Conservation (phyloP, 1,140 invertebrate species). For the Papilio xuthus region DNA sequence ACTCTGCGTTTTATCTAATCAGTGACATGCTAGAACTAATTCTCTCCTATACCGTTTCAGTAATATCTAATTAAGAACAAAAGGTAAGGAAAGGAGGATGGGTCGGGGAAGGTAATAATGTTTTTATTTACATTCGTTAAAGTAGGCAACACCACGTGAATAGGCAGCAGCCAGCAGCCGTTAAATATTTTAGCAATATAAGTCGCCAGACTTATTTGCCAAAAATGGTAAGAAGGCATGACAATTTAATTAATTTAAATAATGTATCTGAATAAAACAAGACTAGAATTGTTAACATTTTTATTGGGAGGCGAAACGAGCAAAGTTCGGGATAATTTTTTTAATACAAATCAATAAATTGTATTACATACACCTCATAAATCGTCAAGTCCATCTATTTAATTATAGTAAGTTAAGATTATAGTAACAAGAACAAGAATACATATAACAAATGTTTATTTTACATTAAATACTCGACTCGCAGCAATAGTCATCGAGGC, state of each 20-base stretch:
- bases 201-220: too few relatives aligned
- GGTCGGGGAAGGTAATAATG: too few relatives aligned
- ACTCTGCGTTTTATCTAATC: not conserved
- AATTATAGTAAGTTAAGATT: constrained; percentile 79
- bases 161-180: too few relatives aligned
- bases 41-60: too few relatives aligned
- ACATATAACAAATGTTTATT: constrained; percentile 59
- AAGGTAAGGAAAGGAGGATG: too few relatives aligned
- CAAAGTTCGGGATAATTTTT: constrained; percentile 76
- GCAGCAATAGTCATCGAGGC: constrained; percentile 54
- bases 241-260: not conserved
- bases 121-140: too few relatives aligned
- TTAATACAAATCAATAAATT: constrained; percentile 78
- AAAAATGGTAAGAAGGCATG: too few relatives aligned
- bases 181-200: too few relatives aligned
- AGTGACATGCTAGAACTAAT: too few relatives aligned
- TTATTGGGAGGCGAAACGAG: constrained; percentile 81
- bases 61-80: too few relatives aligned
- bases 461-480: constrained; percentile 63
- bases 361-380: constrained; percentile 77
- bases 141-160: too few relatives aligned
- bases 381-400: constrained; percentile 76
- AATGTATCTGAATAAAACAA: constrained; percentile 49
- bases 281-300: constrained; percentile 77
- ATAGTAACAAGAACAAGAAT: constrained; percentile 80